Evolutionary conservation across 2,797 vertebrate species (phyloP).

Genomic region (Pantherophis alleghaniensis): DNA sequence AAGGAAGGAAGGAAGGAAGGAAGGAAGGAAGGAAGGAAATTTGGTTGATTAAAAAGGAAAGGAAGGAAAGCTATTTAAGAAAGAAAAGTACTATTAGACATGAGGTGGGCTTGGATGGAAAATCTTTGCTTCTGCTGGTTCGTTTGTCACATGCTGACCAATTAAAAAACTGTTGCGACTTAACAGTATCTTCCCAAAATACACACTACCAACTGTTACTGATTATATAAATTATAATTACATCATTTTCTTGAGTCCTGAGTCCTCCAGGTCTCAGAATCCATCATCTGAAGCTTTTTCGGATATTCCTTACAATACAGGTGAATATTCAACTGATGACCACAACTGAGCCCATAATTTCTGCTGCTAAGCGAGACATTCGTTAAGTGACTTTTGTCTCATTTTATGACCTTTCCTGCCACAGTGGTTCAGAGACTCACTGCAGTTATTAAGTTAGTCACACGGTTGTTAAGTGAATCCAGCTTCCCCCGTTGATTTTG

Average conservation of each 20-base stretch:
- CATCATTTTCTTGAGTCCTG: neutral
- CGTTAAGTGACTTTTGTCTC: no score
- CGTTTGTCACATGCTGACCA: neutral
- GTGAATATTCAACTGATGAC: neutral
- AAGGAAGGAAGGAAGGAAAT: neutral
- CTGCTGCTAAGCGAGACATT: neutral
- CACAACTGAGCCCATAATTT: neutral
- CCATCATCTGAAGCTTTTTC: neutral
- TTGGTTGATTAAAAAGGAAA: neutral
- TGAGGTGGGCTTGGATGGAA: neutral
- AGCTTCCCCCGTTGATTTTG: neutral
- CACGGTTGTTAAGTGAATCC: neutral
- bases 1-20: neutral
- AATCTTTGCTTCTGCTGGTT: neutral
- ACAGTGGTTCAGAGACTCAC: no score
- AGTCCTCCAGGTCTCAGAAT: neutral
- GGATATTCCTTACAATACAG: neutral
- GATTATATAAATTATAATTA: neutral
- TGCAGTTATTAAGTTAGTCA: neutral
- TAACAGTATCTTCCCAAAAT: neutral
- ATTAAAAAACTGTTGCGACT: neutral
- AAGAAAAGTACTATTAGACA: neutral
- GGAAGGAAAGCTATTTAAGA: neutral
- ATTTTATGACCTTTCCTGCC: neutral
- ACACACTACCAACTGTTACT: neutral